Evolutionary conservation across 30 jellyfish, hydroid and myxozoan species (phyloP).

Genomic region (Clytia hemisphaerica): DNA sequence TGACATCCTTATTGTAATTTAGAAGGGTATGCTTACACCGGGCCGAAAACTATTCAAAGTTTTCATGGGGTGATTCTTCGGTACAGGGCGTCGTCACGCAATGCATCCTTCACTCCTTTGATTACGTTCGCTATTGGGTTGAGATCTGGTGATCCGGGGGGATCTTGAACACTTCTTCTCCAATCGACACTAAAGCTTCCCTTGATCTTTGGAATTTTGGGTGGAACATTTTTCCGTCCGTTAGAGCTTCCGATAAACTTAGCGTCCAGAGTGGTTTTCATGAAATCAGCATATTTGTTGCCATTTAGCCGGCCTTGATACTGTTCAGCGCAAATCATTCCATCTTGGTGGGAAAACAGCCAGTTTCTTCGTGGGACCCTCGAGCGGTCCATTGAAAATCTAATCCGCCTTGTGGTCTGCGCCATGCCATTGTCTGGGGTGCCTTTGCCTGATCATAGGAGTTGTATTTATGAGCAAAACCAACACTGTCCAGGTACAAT

Average conservation of each 20-base stretch:
- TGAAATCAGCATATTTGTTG: slow-evolving; percentile 30
- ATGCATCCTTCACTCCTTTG: neutral
- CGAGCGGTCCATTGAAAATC: slow-evolving; percentile 15
- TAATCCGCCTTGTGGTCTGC: slow-evolving; percentile 28
- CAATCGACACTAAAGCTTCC: neutral
- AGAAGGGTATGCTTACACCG: slow-evolving; percentile 6
- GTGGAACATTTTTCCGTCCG: slow-evolving; percentile 10
- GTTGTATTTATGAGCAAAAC: slow-evolving; percentile 42
- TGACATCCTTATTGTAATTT: neutral
- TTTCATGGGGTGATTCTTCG: no score
- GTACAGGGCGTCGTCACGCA: no score
- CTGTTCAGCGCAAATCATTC: slow-evolving; percentile 34
- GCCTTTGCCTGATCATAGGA: slow-evolving; percentile 40
- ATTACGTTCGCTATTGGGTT: slow-evolving; percentile 11
- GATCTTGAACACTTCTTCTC: neutral
- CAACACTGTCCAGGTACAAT: slow-evolving; percentile 40
- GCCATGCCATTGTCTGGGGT: slow-evolving; percentile 39
- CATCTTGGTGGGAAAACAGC: slow-evolving; percentile 10
- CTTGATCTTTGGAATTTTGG: neutral
- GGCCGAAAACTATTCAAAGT: slow-evolving; percentile 4
- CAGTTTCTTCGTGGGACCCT: slow-evolving; percentile 40
- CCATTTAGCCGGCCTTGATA: slow-evolving; percentile 29
- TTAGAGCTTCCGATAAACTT: neutral
- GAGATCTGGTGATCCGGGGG: slow-evolving; percentile 21
- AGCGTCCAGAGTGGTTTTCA: neutral